Base-by-base conservation (phyloP, 2,797 vertebrate genomes). In the Gymnoscopelus braueri region DNA sequence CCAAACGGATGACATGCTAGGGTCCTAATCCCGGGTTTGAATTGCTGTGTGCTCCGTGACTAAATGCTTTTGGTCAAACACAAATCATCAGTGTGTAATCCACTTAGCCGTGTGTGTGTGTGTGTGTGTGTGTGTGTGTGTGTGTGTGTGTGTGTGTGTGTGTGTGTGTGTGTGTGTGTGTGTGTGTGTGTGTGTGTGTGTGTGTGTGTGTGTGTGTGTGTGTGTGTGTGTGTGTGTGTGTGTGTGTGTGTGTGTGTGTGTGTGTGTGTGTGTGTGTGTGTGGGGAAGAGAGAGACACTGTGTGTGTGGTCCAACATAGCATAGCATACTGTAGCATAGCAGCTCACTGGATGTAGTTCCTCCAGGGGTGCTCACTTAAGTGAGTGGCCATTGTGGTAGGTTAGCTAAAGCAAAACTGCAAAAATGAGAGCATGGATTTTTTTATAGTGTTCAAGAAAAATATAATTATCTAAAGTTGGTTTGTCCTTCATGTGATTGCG, bases 31-130 rank as follows among this genome's bases (percentile, higher is more conserved):
- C 80, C 51, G 6, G 72, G 53, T 75, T 78, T 85, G 78, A 86
- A 86, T 78, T 39, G 68, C 76, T 67, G 60, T 72, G 83, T 13
- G 23, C 50, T 56, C 79, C 65, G 66, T 88, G 85, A 89, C 87
- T 82, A 87, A 88, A 84, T 71, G 78, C 80, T 85, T 74, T 65
- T 77, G 85, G 80, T 90, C 81, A 81, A 84, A 88, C 87, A 89
- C 86, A 89, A 87, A 89, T 87, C 86, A 84, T 69, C 65, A 75
- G 71, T 81, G 77, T 83, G 81, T 89, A 89, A 90, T 89, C 87
- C 81, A 84, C 77, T 88, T 87, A 88, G 73, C n/a, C 55, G 23
- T 77, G 71, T 76, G 53, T 84, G 49, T 67, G 63, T 65, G 52
- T 71, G 65, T 48, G 65, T 67, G 48, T 60, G 56, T 60, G 64